Percentiles rank a stretch among this genome's conserved stretches.
phyloP scores from a whole-genome alignment of 2,113 vertebrate species.

The Neomonachus schauinslandi region DNA sequence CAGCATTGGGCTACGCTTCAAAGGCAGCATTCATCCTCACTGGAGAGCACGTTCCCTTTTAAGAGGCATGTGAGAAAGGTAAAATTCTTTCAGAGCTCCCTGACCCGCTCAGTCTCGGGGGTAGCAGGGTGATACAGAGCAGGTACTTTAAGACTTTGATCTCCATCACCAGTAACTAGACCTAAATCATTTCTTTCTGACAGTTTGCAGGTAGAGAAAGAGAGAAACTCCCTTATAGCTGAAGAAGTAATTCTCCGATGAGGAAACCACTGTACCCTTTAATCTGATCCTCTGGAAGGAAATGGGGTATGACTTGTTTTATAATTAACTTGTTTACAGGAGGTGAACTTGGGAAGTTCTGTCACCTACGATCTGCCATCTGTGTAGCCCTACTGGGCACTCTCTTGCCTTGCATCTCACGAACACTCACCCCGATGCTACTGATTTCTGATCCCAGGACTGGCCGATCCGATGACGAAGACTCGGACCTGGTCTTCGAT shows the following conservation, averaged over 20 bases:
- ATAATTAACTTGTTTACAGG: not conserved
- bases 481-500: conserved; percentile 93
- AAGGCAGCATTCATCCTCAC: not conserved
- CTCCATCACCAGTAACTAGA: not conserved
- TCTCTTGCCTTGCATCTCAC: not conserved
- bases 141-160: not conserved
- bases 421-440: conserved; percentile 91
- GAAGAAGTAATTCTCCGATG: not conserved
- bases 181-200: conserved; percentile 7
- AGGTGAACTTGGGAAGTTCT: not conserved
- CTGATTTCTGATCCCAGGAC: conserved; percentile 94
- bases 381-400: rapidly evolving
- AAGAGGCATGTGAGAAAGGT: not conserved
- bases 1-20: not conserved
- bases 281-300: not conserved
- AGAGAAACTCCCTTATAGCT: not conserved
- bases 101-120: not conserved
- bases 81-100: not conserved
- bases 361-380: rapidly evolving
- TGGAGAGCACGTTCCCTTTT: not conserved
- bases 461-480: conserved; percentile 91
- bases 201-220: not conserved
- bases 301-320: not conserved
- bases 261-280: not conserved
- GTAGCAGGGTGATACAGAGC: not conserved